Conservation (phyloP, 2,113 vertebrate genomes). For the Pimephales promelas region DNA sequence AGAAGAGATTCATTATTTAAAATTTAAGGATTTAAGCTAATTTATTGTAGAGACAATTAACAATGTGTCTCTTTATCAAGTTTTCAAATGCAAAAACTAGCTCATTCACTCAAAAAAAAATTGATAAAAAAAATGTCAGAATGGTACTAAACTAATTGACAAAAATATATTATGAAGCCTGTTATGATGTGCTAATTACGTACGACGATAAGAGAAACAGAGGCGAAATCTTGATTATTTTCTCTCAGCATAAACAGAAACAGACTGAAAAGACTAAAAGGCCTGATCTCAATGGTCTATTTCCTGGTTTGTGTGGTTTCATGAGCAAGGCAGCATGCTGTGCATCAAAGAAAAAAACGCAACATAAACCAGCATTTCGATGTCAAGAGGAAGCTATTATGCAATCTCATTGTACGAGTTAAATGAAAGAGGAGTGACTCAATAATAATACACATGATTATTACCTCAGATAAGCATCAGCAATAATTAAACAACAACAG, state of each 20-base stretch:
- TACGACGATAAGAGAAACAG: neutral
- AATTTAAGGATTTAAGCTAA: neutral
- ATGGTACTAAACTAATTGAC: neutral
- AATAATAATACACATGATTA: neutral
- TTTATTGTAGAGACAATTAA: no score
- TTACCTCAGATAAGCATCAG: neutral
- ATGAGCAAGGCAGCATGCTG: conserved; percentile 3
- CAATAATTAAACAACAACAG: neutral
- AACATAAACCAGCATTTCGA: neutral
- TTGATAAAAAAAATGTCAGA: neutral
- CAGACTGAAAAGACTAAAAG: neutral
- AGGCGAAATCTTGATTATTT: neutral
- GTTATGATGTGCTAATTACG: neutral
- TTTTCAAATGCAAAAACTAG: neutral
- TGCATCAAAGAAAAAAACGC: conserved; percentile 18
- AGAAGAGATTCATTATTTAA: neutral
- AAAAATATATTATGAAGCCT: neutral
- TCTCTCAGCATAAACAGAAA: neutral
- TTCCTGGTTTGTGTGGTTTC: conserved; percentile 43
- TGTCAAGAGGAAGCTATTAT: neutral
- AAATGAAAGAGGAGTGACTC: neutral
- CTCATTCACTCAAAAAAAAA: no score
- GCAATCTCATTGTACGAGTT: neutral
- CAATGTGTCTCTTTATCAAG: neutral
- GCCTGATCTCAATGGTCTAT: neutral